Evolutionary conservation across 2,888 invertebrate species (phyloP).

Genomic region (Scaeva pyrastri): DNA sequence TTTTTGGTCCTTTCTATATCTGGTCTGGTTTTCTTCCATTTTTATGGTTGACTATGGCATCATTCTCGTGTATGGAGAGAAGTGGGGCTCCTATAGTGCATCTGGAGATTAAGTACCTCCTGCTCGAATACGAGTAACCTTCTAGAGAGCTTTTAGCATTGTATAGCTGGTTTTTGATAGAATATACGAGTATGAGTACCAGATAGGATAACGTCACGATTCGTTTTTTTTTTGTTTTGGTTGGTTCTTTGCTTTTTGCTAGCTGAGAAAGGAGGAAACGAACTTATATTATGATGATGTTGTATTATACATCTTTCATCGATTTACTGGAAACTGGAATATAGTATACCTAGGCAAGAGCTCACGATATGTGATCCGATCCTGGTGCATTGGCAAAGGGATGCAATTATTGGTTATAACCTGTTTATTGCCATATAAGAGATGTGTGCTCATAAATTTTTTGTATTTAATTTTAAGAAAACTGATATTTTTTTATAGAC

Average conservation of each 20-base stretch:
- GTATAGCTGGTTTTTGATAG: constrained; percentile 54
- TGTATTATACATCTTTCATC: constrained; percentile 56
- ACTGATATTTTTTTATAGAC: background rate
- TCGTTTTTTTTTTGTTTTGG: constrained; percentile 15
- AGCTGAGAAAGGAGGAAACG: constrained; percentile 19
- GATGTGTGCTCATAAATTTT: constrained; percentile 52
- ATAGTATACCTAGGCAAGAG: constrained; percentile 24
- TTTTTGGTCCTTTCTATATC: constrained; percentile 30
- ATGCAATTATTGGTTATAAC: constrained; percentile 73
- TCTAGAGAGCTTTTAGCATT: constrained; percentile 68
- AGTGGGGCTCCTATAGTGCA: constrained; percentile 62
- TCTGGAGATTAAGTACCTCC: constrained; percentile 69
- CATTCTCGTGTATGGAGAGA: constrained; percentile 26
- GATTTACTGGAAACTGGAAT: constrained; percentile 30
- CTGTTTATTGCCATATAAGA: constrained; percentile 53
- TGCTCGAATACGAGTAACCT: constrained; percentile 72
- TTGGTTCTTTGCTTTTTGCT: constrained; percentile 3
- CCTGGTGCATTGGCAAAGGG: constrained; percentile 40
- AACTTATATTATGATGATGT: constrained; percentile 37
- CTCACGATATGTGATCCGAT: constrained; percentile 31
- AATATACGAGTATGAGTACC: constrained; percentile 63
- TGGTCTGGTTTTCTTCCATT: constrained; percentile 41
- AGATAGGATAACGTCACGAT: constrained; percentile 67
- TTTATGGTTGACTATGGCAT: constrained; percentile 6
- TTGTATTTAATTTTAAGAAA: constrained; percentile 52